Conservation (phyloP, 1,140 invertebrate species). For the Cydia strobilella region DNA sequence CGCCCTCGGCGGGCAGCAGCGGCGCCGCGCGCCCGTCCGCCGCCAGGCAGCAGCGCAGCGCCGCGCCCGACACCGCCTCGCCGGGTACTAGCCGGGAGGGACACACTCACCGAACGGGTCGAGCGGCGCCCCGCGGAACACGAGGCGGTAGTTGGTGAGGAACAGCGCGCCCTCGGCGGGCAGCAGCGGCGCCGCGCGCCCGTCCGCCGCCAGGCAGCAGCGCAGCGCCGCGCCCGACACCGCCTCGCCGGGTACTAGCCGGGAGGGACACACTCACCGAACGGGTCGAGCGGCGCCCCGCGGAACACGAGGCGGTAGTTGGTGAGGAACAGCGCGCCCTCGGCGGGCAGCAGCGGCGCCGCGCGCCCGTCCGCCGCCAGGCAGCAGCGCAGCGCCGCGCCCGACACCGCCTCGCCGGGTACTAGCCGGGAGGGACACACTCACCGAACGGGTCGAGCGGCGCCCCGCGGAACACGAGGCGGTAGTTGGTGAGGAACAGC, state of each 20-base stretch:
- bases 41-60: conserved; percentile 93
- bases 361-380: too few relatives aligned
- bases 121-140: conserved; percentile 94
- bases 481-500: too few relatives aligned
- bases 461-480: too few relatives aligned
- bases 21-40: conserved; percentile 93
- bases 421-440: too few relatives aligned
- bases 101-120: conserved; percentile 91
- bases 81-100: conserved; percentile 88
- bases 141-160: conserved; percentile 95
- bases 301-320: too few relatives aligned
- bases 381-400: too few relatives aligned
- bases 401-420: too few relatives aligned
- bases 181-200: conserved; percentile 89
- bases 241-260: conserved; percentile 93
- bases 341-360: too few relatives aligned
- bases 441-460: too few relatives aligned
- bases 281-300: too few relatives aligned
- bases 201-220: conserved; percentile 95
- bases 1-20: conserved; percentile 96
- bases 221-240: conserved; percentile 92
- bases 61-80: conserved; percentile 93
- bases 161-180: conserved; percentile 98
- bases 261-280: too few relatives aligned
- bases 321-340: too few relatives aligned